phyloP scores from a whole-genome alignment of 2,113 vertebrate species.

The Aspidoscelis tigris region DNA sequence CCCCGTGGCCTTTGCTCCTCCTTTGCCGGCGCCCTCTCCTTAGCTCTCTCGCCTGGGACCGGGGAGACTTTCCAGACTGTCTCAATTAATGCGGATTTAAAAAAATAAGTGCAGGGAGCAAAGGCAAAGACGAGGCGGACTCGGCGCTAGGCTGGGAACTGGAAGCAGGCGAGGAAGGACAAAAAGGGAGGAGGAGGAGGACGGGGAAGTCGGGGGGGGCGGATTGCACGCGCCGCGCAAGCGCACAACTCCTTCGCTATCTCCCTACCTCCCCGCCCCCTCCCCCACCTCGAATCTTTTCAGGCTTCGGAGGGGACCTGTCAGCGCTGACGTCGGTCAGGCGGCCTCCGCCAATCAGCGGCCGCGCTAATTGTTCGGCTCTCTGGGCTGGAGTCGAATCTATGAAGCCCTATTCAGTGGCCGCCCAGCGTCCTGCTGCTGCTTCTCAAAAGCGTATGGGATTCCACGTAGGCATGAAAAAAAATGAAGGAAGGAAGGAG shows the following conservation, averaged over 20 bases:
- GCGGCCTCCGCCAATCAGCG: slow-evolving; percentile 86
- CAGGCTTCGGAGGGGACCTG: slow-evolving; percentile 81
- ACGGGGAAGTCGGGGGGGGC: not conserved
- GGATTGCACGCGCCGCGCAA: slow-evolving; percentile 74
- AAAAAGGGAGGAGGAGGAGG: not conserved
- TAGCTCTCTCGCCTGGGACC: not conserved
- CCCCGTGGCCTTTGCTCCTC: not conserved
- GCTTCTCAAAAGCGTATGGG: slow-evolving; percentile 83
- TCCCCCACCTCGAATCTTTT: slow-evolving; percentile 77
- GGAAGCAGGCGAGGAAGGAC: not conserved
- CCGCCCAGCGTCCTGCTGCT: slow-evolving; percentile 88
- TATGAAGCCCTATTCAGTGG: slow-evolving; percentile 89
- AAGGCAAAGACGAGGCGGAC: not conserved
- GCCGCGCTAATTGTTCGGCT: slow-evolving; percentile 87
- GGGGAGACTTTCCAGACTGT: not conserved
- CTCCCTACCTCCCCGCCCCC: not conserved
- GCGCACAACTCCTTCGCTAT: slow-evolving; percentile 66
- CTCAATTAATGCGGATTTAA: not conserved
- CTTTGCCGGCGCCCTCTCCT: not conserved
- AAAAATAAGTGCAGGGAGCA: not conserved
- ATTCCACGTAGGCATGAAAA: slow-evolving; percentile 85
- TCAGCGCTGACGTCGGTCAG: slow-evolving; percentile 90
- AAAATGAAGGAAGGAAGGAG: not conserved
- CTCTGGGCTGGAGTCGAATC: slow-evolving; percentile 83
- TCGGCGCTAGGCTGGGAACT: no score